A percentile compares a stretch with the other conserved stretches of the same genome.
These are phyloP conservation scores for Pteronotus mesoamericanus DNA, from an alignment of 2,797 vertebrate genomes.

Conservation along the genomic window DNA sequence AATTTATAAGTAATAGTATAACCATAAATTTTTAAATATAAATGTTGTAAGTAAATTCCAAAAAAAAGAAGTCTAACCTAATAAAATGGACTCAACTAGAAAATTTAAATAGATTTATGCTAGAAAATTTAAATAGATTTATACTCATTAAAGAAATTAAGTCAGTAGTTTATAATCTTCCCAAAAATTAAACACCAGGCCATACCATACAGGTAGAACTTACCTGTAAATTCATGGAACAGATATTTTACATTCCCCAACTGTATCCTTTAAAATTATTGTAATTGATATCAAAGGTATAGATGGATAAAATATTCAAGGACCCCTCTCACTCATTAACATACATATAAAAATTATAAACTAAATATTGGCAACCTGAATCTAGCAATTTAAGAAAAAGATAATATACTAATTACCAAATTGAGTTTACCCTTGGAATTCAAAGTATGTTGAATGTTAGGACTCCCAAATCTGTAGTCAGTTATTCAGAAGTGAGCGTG, in stretches of 20 bases:
- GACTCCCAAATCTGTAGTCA: not conserved
- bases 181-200: not conserved
- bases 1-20: not conserved
- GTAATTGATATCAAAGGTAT: not conserved
- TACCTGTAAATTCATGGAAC: not conserved
- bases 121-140: not conserved
- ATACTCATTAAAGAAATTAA: not conserved
- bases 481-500: not conserved
- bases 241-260: not conserved
- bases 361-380: not conserved
- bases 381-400: not conserved
- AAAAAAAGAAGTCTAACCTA: not conserved
- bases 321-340: not conserved
- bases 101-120: not conserved
- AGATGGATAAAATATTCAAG: not conserved
- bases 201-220: not conserved
- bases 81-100: not conserved
- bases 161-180: not conserved
- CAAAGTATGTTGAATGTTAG: not conserved
- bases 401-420: not conserved
- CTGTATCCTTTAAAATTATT: not conserved
- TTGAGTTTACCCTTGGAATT: not conserved
- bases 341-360: not conserved
- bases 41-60: not conserved
- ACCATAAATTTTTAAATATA: not conserved